Percentiles rank a stretch among this genome's conserved stretches.
Evolutionary conservation across 1,140 invertebrate species (phyloP).

Genomic region (Tetramorium simillimum): DNA sequence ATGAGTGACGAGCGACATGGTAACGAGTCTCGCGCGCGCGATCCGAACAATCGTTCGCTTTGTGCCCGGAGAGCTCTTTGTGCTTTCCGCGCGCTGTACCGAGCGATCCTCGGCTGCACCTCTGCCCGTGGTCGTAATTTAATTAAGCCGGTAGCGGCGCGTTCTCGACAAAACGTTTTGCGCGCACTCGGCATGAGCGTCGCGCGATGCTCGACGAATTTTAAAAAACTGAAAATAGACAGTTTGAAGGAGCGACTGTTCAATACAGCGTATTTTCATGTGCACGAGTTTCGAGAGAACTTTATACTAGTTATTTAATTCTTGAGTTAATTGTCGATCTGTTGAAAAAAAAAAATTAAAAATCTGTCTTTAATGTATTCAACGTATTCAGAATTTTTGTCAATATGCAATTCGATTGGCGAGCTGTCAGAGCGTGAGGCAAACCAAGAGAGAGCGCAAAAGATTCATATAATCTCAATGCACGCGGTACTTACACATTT

Average conservation of each 20-base stretch:
- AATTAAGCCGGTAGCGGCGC: constrained; percentile 64
- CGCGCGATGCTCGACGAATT: neutral
- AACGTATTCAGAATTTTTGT: neutral
- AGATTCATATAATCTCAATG: constrained; percentile 7
- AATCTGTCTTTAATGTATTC: neutral
- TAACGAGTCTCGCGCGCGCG: constrained; percentile 61
- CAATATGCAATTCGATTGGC: neutral
- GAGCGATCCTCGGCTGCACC: constrained; percentile 41
- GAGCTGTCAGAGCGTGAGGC: neutral
- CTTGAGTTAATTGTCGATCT: neutral
- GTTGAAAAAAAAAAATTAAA: neutral
- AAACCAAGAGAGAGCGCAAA: neutral
- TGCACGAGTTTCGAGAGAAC: neutral
- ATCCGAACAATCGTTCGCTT: constrained; percentile 70
- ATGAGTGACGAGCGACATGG: constrained; percentile 69
- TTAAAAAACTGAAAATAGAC: neutral
- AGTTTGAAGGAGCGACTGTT: neutral
- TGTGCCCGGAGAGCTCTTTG: constrained; percentile 62
- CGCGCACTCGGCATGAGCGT: constrained; percentile 10
- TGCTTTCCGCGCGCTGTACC: constrained; percentile 24
- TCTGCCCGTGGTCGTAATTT: constrained; percentile 58
- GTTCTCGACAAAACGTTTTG: constrained; percentile 22
- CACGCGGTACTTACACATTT: neutral
- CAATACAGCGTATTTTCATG: neutral
- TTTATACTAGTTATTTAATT: neutral